These are phyloP conservation scores for Siniperca knerii DNA, from an alignment of 2,113 vertebrate species.

Conservation along the genomic window DNA sequence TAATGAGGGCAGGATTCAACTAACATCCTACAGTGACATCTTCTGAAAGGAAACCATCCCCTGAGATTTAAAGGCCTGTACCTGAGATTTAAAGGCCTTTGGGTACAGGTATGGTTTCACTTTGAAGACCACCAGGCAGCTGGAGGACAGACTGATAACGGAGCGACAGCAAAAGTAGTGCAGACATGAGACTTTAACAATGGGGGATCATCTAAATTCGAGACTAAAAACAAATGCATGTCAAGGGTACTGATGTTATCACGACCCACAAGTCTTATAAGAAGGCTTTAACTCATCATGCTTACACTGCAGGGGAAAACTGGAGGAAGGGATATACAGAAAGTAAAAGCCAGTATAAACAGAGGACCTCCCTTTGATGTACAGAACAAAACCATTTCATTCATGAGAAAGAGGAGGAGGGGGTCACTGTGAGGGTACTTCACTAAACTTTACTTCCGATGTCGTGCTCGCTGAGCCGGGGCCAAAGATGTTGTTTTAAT, in stretches of 20 bases:
- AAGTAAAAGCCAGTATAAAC: conserved; percentile 52
- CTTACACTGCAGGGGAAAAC: conserved; percentile 20
- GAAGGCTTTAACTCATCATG: conserved; percentile 16
- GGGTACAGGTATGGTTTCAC: neutral
- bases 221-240: conserved; percentile 32
- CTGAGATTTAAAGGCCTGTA: conserved; percentile 11
- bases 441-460: conserved; percentile 64
- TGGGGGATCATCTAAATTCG: neutral
- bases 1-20: conserved; percentile 32
- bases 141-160: neutral
- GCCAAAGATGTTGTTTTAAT: conserved; percentile 77
- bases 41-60: conserved; percentile 17
- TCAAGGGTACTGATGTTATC: conserved; percentile 41
- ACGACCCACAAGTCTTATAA: neutral
- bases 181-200: conserved; percentile 3
- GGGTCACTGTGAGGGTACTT: conserved; percentile 52
- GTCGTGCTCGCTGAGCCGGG: conserved; percentile 51
- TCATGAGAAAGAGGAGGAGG: conserved; percentile 51
- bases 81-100: conserved; percentile 2
- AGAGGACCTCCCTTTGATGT: conserved; percentile 60
- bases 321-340: conserved; percentile 29
- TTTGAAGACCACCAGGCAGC: conserved; percentile 38
- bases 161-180: conserved; percentile 4
- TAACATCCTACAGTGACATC: conserved; percentile 3
- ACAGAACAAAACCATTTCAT: conserved; percentile 57